A percentile compares a stretch with the other conserved stretches of the same genome.
These are phyloP conservation scores for Cephalotes varians DNA, from an alignment of 2,888 invertebrate species.

Conservation along the genomic window DNA sequence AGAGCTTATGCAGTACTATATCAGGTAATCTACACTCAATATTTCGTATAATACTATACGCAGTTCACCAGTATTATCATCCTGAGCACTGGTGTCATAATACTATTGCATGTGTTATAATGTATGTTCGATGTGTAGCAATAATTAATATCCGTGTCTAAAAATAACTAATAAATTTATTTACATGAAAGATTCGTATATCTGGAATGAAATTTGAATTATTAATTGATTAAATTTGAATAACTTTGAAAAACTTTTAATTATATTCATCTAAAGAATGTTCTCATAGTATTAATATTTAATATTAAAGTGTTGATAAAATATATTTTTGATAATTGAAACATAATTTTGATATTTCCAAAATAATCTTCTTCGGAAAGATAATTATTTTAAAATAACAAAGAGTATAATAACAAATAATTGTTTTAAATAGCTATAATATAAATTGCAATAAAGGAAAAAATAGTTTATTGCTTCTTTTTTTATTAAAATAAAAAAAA, in stretches of 20 bases:
- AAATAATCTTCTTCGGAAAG: not conserved
- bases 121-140: not conserved
- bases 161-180: constrained; percentile 11
- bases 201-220: constrained; percentile 4
- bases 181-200: no score
- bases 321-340: not conserved
- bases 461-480: not conserved
- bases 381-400: not conserved
- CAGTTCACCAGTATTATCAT: constrained; percentile 74
- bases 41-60: constrained; percentile 29
- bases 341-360: not conserved
- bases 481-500: constrained; percentile 5
- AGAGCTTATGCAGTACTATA: constrained; percentile 81
- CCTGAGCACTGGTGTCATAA: constrained; percentile 74
- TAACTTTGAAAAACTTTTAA: not conserved
- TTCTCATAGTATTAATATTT: not conserved
- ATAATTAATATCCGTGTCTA: not conserved
- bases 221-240: no score
- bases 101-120: constrained; percentile 9
- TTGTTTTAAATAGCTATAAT: not conserved
- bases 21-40: constrained; percentile 76
- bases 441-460: not conserved
- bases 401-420: no score
- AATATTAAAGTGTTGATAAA: not conserved
- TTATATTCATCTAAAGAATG: not conserved